These are phyloP conservation scores for Idaea biselata DNA, from an alignment of 2,888 invertebrate genomes.

Conservation along the genomic window DNA sequence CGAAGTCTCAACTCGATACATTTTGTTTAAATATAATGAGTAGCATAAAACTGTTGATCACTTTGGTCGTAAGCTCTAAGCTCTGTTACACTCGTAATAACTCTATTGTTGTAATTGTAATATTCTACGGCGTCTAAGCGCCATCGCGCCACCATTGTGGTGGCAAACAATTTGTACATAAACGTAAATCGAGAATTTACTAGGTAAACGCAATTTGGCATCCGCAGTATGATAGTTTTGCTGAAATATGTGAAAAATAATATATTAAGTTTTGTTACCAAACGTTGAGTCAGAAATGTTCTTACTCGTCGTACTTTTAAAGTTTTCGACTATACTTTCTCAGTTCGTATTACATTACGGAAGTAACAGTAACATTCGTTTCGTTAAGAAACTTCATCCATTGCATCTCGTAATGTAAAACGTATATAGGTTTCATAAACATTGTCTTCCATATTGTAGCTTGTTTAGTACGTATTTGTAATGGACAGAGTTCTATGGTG, in stretches of 20 bases:
- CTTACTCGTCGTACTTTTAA: neutral
- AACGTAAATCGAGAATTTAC: conserved; percentile 13
- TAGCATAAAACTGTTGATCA: conserved; percentile 37
- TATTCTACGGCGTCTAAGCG: neutral
- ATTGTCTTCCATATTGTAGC: neutral
- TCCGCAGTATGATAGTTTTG: conserved; percentile 5
- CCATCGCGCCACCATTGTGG: conserved; percentile 18
- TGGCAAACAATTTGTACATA: conserved; percentile 20
- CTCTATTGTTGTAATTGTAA: neutral
- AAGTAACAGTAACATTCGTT: neutral
- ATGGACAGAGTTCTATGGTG: conserved; percentile 27
- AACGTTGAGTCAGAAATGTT: neutral
- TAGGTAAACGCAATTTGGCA: conserved; percentile 9
- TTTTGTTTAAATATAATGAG: conserved; percentile 20
- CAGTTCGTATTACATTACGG: neutral
- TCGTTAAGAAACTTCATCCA: neutral
- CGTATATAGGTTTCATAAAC: conserved; percentile 2
- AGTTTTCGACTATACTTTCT: neutral
- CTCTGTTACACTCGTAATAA: conserved; percentile 34
- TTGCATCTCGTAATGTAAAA: conserved; percentile 2
- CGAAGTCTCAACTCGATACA: conserved; percentile 1
- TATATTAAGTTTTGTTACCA: neutral
- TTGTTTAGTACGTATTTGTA: neutral
- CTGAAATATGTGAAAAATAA: conserved; percentile 4
- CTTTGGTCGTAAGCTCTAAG: conserved; percentile 50